A percentile compares a stretch with the other conserved stretches of the same genome.
Evolutionary conservation across 2,797 vertebrate genomes (phyloP).

Genomic region (Periophthalmus magnuspinnatus): DNA sequence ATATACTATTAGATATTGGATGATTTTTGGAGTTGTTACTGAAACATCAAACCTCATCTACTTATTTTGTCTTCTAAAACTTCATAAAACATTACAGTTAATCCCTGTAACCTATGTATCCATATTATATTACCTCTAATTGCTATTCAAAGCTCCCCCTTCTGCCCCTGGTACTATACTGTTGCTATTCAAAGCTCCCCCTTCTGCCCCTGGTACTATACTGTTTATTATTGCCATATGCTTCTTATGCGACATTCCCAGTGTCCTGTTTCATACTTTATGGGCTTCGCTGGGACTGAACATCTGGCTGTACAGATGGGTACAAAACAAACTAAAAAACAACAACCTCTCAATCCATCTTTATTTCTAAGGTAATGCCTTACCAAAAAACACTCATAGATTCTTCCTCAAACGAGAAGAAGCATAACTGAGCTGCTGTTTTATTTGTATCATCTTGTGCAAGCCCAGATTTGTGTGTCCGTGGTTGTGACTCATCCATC

Average conservation of each 20-base stretch:
- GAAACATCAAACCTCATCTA: not conserved
- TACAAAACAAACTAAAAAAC: constrained; percentile 45
- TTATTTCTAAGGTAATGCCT: constrained; percentile 29
- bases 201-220: not conserved
- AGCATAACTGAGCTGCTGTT: constrained; percentile 31
- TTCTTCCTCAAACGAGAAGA: constrained; percentile 42
- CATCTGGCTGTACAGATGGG: constrained; percentile 66
- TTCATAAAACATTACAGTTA: too few relatives aligned
- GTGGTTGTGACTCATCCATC: constrained; percentile 45
- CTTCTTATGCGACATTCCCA: constrained; percentile 24
- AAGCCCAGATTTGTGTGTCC: constrained; percentile 15
- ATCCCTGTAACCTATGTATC: not conserved
- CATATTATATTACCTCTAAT: too few relatives aligned
- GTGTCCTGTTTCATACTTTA: constrained; percentile 57
- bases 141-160: not conserved
- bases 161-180: not conserved
- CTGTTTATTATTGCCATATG: constrained; percentile 37
- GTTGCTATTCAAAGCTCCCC: not conserved
- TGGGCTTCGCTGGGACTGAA: constrained; percentile 30
- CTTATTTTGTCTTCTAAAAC: not conserved
- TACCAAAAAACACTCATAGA: constrained; percentile 39
- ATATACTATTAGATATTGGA: too few relatives aligned
- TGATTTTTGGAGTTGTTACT: too few relatives aligned
- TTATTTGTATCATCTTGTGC: constrained; percentile 19
- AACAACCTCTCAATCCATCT: constrained; percentile 40